These are phyloP conservation scores for Nyleta sp. DNA, from an alignment of 2,888 invertebrate genomes.

Conservation along the genomic window DNA sequence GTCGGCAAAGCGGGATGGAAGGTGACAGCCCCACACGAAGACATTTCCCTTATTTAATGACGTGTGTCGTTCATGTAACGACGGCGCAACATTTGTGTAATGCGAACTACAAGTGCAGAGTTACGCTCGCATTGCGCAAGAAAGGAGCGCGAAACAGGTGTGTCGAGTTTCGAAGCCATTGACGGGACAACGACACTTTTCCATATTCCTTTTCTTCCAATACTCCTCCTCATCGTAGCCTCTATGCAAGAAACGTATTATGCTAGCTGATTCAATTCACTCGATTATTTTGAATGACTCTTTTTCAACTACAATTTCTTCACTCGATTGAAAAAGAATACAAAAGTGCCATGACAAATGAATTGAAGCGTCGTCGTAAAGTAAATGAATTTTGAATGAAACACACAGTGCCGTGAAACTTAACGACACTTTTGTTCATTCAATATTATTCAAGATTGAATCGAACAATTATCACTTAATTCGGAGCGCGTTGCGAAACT, in stretches of 20 bases:
- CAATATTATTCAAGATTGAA: too few relatives aligned
- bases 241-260: slow-evolving; percentile 4
- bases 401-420: too few relatives aligned
- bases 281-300: too few relatives aligned
- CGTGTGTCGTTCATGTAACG: slow-evolving; percentile 43
- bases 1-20: slow-evolving; percentile 16
- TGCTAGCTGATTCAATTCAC: slow-evolving; percentile 7
- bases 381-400: too few relatives aligned
- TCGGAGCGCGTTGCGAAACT: too few relatives aligned
- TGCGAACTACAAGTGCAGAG: slow-evolving; percentile 47
- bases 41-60: slow-evolving; percentile 57
- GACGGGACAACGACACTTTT: slow-evolving; percentile 44
- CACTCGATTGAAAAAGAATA: too few relatives aligned
- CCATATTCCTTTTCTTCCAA: slow-evolving; percentile 7
- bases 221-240: slow-evolving; percentile 10
- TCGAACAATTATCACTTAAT: too few relatives aligned
- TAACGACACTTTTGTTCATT: too few relatives aligned
- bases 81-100: slow-evolving; percentile 47
- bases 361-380: too few relatives aligned
- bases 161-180: slow-evolving; percentile 60
- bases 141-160: slow-evolving; percentile 61
- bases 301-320: too few relatives aligned
- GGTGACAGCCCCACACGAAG: slow-evolving; percentile 30
- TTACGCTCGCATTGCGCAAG: slow-evolving; percentile 55
- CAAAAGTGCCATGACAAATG: too few relatives aligned